These are phyloP conservation scores for Eonycteris spelaea DNA, from an alignment of 2,113 vertebrate species.

Conservation along the genomic window DNA sequence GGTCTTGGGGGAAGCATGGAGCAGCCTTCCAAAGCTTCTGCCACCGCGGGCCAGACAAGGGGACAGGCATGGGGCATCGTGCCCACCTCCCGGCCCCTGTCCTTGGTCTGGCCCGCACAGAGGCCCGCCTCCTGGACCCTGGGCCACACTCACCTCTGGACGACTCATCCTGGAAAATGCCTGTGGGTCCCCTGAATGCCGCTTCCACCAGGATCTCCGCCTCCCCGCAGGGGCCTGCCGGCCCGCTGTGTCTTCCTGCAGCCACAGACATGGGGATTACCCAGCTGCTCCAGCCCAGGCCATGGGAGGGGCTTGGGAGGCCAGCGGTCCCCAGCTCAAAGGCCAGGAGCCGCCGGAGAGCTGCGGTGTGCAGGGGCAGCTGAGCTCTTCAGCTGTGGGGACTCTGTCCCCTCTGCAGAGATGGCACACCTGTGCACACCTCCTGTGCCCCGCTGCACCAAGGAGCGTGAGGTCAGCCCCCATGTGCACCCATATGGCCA, in stretches of 20 bases:
- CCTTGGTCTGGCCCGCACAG: not conserved
- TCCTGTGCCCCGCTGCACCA: rapidly evolving
- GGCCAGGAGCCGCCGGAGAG: rapidly evolving
- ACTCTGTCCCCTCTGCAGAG: not conserved
- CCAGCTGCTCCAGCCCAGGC: not conserved
- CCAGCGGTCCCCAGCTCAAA: not conserved
- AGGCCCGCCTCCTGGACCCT: rapidly evolving
- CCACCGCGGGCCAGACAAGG: not conserved
- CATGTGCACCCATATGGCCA: not conserved
- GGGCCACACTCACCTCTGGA: conserved; percentile 84
- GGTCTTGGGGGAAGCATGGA: not conserved
- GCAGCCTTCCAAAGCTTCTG: rapidly evolving
- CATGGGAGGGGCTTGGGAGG: rapidly evolving
- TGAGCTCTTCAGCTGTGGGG: rapidly evolving
- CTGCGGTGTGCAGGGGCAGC: rapidly evolving
- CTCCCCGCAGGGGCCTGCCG: conserved; percentile 68
- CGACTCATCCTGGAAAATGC: conserved; percentile 86
- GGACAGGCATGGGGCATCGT: rapidly evolving
- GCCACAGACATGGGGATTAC: conserved; percentile 50
- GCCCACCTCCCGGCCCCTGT: rapidly evolving
- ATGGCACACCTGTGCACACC: rapidly evolving
- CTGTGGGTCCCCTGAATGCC: conserved; percentile 74
- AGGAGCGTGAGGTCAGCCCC: rapidly evolving
- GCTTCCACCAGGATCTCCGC: conserved; percentile 75
- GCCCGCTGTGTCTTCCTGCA: conserved; percentile 69